Conservation (phyloP, 2,888 invertebrate species). For the Hyposoter didymator region DNA sequence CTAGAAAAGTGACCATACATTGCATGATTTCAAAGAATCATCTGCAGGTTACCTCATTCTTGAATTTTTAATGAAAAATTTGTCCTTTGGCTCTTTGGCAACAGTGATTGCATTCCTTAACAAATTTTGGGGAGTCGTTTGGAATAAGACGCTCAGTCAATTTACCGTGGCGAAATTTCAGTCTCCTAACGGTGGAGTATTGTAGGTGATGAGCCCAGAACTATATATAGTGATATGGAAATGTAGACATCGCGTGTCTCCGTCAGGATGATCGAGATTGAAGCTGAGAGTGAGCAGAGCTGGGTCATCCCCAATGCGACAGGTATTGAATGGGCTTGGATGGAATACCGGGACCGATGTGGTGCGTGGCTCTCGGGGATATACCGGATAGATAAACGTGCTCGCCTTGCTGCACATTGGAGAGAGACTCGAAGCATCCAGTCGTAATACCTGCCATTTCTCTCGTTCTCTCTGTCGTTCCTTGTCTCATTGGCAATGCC, state of each 20-base stretch:
- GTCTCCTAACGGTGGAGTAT: not conserved
- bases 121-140: not conserved
- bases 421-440: constrained; percentile 50
- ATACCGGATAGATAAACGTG: constrained; percentile 65
- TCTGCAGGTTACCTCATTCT: no score
- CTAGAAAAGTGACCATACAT: not conserved
- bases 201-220: not conserved
- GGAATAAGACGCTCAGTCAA: not conserved
- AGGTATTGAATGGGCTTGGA: constrained; percentile 62
- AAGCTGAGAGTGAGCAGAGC: constrained; percentile 49
- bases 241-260: constrained; percentile 3
- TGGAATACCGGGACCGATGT: constrained; percentile 56
- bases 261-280: constrained; percentile 18
- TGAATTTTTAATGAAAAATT: not conserved
- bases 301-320: constrained; percentile 51
- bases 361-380: constrained; percentile 50
- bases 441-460: constrained; percentile 56
- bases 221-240: not conserved
- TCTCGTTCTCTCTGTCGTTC: constrained; percentile 46
- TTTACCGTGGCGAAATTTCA: not conserved
- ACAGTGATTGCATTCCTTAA: not conserved
- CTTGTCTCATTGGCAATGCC: constrained; percentile 25
- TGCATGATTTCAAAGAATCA: not conserved
- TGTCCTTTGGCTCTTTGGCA: not conserved
- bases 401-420: constrained; percentile 47